Conservation (phyloP, 2,888 invertebrate genomes). For the Sceliomorpha sp. region DNA sequence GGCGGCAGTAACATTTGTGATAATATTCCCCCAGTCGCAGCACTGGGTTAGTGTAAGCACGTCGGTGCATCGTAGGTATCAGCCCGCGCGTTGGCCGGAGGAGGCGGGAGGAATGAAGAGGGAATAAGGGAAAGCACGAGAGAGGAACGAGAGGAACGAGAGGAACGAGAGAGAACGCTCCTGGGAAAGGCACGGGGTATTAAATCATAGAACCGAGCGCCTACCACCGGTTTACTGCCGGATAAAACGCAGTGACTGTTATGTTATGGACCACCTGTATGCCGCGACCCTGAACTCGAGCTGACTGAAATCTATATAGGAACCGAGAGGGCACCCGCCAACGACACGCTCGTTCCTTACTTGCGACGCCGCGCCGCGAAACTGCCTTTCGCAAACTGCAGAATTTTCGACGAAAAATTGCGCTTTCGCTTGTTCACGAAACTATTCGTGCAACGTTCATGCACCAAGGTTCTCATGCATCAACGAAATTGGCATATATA, state of each 20-base stretch:
- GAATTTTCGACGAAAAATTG: slow-evolving; percentile 26
- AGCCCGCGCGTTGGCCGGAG: slow-evolving; percentile 13
- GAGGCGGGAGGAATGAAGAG: slow-evolving; percentile 16
- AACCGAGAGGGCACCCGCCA: slow-evolving; percentile 65
- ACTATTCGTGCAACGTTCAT: too few relatives aligned
- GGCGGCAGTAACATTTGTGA: slow-evolving; percentile 43
- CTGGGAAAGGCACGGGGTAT: slow-evolving; percentile 70
- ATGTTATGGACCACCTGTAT: slow-evolving; percentile 81
- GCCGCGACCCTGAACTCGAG: slow-evolving; percentile 78
- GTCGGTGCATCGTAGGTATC: slow-evolving; percentile 60
- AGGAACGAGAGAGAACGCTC: slow-evolving; percentile 46
- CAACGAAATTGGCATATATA: too few relatives aligned
- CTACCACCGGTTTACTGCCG: slow-evolving; percentile 80
- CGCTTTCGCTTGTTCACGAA: too few relatives aligned
- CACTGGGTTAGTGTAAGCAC: slow-evolving; percentile 70
- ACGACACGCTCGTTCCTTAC: slow-evolving; percentile 42
- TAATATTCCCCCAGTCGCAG: slow-evolving; percentile 49
- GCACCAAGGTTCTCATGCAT: too few relatives aligned
- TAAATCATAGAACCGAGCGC: slow-evolving; percentile 79
- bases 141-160: slow-evolving; percentile 29
- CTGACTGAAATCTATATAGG: slow-evolving; percentile 71
- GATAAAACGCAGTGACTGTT: slow-evolving; percentile 81
- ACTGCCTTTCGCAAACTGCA: slow-evolving; percentile 32
- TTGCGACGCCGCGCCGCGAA: slow-evolving; percentile 23
- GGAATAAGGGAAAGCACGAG: slow-evolving; percentile 15